These are phyloP conservation scores for Lasioglossum morio DNA, from an alignment of 2,888 invertebrate genomes.

Conservation along the genomic window DNA sequence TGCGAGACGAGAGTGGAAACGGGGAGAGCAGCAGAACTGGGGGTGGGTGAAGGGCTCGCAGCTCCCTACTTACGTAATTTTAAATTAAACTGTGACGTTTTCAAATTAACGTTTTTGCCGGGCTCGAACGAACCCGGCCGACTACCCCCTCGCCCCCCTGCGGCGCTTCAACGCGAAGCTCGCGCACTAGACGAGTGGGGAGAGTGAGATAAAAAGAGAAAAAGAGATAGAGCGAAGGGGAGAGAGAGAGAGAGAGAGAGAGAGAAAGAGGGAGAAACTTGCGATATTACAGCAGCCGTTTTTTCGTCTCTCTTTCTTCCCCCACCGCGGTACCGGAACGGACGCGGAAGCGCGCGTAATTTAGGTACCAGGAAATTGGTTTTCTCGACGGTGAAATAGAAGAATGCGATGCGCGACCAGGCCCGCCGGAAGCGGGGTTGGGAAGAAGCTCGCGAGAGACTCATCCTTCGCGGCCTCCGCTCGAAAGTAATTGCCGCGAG, in stretches of 20 bases:
- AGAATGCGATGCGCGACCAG: conserved; percentile 82
- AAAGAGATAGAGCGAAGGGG: conserved; percentile 68
- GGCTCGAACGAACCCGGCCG: conserved; percentile 67
- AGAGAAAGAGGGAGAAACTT: conserved; percentile 79
- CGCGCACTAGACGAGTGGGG: conserved; percentile 72
- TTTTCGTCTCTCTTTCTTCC: conserved; percentile 75
- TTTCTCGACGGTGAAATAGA: conserved; percentile 85
- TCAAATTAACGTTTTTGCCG: conserved; percentile 84
- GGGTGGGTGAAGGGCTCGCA: conserved; percentile 60
- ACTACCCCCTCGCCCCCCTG: conserved; percentile 60
- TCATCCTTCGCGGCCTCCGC: conserved; percentile 45
- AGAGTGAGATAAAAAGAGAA: conserved; percentile 21
- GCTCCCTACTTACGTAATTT: conserved; percentile 82
- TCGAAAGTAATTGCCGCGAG: conserved; percentile 59
- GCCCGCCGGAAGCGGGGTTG: conserved; percentile 35
- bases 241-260: conserved; percentile 10
- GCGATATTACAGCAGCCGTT: conserved; percentile 82
- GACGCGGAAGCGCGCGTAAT: conserved; percentile 81
- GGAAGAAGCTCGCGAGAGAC: conserved; percentile 13
- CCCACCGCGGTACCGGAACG: conserved; percentile 27
- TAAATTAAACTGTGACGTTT: conserved; percentile 84
- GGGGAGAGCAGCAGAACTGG: conserved; percentile 30
- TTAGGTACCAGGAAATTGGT: conserved; percentile 85
- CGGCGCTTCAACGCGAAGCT: conserved; percentile 73
- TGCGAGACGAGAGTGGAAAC: conserved; percentile 50